Conservation (phyloP, 1,140 invertebrate genomes). For the Drosophila ironensis region DNA sequence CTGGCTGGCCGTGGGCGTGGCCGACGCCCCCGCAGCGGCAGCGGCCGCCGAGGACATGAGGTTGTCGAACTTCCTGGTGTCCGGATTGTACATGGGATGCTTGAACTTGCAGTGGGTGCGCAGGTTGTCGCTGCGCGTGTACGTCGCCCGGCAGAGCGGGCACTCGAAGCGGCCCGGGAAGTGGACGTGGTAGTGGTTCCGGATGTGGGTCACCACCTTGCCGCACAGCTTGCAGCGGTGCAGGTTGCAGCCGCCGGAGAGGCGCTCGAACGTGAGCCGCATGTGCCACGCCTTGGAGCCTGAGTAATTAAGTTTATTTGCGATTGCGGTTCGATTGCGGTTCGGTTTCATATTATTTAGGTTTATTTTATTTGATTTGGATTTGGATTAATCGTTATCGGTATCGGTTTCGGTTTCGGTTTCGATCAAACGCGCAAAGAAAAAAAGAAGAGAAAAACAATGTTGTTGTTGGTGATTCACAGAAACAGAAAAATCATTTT, state of each 20-base stretch:
- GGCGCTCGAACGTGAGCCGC: slow-evolving; percentile 94
- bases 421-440: slow-evolving; percentile 77
- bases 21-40: slow-evolving; percentile 84
- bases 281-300: slow-evolving; percentile 95
- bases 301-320: slow-evolving; percentile 71
- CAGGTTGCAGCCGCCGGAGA: slow-evolving; percentile 93
- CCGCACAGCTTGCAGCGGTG: slow-evolving; percentile 95
- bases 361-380: slow-evolving; percentile 14
- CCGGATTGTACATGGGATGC: slow-evolving; percentile 90
- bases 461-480: slow-evolving; percentile 81
- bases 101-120: slow-evolving; percentile 94
- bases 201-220: slow-evolving; percentile 94
- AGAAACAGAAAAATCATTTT: slow-evolving; percentile 80
- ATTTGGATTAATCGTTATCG: slow-evolving; percentile 11
- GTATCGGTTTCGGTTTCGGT: slow-evolving; percentile 29
- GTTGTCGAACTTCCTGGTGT: slow-evolving; percentile 91
- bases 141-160: slow-evolving; percentile 92
- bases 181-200: slow-evolving; percentile 95
- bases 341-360: slow-evolving; percentile 31
- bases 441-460: slow-evolving; percentile 82
- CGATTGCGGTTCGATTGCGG: slow-evolving; percentile 16
- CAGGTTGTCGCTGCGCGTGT: slow-evolving; percentile 93
- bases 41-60: slow-evolving; percentile 83
- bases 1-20: slow-evolving; percentile 81
- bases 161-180: slow-evolving; percentile 94